phyloP scores from a whole-genome alignment of 2,797 vertebrate genomes.

The Squalus acanthias region DNA sequence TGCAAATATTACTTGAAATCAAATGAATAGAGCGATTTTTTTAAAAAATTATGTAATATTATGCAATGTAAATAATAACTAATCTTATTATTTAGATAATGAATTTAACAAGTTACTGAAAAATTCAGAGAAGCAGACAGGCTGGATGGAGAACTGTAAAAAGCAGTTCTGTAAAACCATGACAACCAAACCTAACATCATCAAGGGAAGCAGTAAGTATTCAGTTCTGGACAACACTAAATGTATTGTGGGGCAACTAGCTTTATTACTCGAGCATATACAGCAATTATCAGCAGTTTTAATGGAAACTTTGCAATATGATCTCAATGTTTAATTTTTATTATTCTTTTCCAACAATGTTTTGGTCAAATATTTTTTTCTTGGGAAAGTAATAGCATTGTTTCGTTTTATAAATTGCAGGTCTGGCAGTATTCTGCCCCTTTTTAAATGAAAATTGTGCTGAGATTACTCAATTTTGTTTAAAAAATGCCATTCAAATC shows the following conservation, averaged over 20 bases:
- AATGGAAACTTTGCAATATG: not conserved
- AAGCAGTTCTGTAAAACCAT: conserved; percentile 69
- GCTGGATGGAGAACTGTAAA: conserved; percentile 70
- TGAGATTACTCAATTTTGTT: not conserved
- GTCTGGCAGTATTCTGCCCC: not conserved
- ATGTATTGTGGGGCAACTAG: not conserved
- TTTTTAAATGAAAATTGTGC: not conserved
- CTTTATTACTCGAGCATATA: not conserved
- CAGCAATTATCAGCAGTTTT: not conserved
- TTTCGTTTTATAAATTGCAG: not conserved
- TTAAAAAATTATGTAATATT: too few species aligned
- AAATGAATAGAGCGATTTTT: not conserved
- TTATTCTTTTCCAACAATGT: not conserved
- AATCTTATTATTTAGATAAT: conserved; percentile 57
- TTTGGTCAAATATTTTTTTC: not conserved
- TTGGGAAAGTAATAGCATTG: not conserved
- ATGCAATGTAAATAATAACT: not conserved
- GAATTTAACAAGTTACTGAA: conserved; percentile 67
- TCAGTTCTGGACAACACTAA: not conserved
- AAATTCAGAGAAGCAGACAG: conserved; percentile 54
- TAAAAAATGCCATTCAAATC: not conserved
- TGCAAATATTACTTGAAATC: not conserved
- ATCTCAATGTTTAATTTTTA: not conserved
- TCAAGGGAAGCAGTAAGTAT: conserved; percentile 69
- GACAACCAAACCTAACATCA: conserved; percentile 57